A percentile compares a stretch with the other conserved stretches of the same genome.
phyloP scores from a whole-genome alignment of 2,797 vertebrate genomes.

The Myoxocephalus aenaeus region DNA sequence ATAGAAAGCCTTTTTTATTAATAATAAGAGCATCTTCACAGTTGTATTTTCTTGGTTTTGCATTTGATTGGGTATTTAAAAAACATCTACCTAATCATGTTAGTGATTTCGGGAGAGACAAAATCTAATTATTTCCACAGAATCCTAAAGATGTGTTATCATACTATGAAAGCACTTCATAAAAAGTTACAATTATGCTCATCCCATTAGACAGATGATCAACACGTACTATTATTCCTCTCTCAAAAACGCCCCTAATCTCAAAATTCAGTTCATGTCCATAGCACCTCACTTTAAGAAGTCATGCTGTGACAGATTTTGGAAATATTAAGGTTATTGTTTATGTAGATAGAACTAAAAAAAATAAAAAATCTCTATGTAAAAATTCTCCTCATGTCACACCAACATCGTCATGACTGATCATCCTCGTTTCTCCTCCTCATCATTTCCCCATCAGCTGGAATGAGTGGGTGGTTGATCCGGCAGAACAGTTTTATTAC shows the following conservation, averaged over 20 bases:
- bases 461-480: conserved; percentile 86
- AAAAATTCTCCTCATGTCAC: neutral
- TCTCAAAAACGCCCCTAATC: neutral
- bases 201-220: neutral
- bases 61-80: neutral
- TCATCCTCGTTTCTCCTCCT: neutral
- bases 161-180: neutral
- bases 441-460: conserved; percentile 64
- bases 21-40: neutral
- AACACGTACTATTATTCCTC: neutral
- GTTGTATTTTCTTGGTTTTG: neutral
- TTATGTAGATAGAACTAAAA: neutral
- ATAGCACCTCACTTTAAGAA: neutral
- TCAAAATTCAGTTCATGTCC: too few species aligned
- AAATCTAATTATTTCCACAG: neutral
- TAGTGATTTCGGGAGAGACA: too few species aligned
- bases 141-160: neutral
- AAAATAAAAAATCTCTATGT: neutral
- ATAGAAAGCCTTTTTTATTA: neutral
- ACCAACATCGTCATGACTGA: neutral
- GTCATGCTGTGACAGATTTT: neutral
- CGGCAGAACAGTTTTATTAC: conserved; percentile 89
- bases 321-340: neutral
- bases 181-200: neutral
- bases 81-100: neutral